Evolutionary conservation across 2,113 vertebrate species (phyloP).

Genomic region (Aphyosemion australe): DNA sequence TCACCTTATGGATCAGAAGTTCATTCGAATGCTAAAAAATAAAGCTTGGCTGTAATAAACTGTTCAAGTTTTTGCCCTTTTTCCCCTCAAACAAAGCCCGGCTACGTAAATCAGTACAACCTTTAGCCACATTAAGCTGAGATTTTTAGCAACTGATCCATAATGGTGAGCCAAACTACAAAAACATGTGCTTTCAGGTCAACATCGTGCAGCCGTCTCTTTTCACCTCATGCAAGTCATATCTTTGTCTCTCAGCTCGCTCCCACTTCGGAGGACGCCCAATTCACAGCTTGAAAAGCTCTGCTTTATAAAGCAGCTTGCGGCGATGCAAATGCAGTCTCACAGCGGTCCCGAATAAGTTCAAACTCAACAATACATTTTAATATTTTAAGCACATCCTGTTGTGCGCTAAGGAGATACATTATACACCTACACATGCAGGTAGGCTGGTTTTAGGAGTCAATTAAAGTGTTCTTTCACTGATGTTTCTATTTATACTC

Average conservation of each 20-base stretch:
- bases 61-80: too few species aligned
- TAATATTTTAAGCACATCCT: constrained; percentile 7
- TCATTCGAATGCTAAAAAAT: too few species aligned
- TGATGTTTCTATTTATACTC: constrained; percentile 35
- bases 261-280: not conserved
- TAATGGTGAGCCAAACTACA: not conserved
- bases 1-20: too few species aligned
- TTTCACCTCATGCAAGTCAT: constrained; percentile 1
- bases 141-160: not conserved
- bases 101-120: not conserved
- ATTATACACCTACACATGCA: constrained; percentile 12
- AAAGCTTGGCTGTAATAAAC: too few species aligned
- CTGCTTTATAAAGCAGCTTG: not conserved
- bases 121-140: not conserved
- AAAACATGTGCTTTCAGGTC: not conserved
- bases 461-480: constrained; percentile 19
- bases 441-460: not conserved
- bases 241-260: not conserved
- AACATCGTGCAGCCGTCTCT: not conserved
- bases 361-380: constrained; percentile 7
- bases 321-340: constrained; percentile 2
- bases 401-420: constrained; percentile 10
- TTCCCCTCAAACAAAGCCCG: not conserved
- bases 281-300: not conserved
- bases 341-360: not conserved